Evolutionary conservation across 2,888 invertebrate genomes (phyloP), one percentile per base, ranked within the genome.

Genomic region (Hirtodrosophila alboralis): DNA sequence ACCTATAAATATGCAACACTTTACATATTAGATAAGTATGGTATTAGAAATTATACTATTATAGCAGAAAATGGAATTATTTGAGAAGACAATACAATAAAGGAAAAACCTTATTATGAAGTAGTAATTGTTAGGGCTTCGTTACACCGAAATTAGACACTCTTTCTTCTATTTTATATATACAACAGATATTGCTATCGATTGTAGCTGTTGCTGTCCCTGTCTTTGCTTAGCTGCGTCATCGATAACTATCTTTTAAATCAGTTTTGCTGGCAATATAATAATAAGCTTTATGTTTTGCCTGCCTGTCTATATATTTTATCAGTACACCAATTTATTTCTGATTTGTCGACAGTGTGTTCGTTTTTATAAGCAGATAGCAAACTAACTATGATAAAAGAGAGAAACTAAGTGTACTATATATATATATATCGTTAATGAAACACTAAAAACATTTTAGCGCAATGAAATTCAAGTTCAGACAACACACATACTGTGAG

Each of bases 361-460:
- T n/a, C 14, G 12, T 10, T 3, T 7, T n/a, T 21, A 3, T 37
- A 7, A 10, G 2, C 4, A 40, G 49, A 65, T 51, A 51, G 26
- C 31, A 23, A 31, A n/a, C n/a, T 10, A 48, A 21, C 4, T 16
- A 16, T 18, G 56, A 45, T 45, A 64, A 48, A 31, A 9, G 4
- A 3, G 27, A 18, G 4, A 23, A 31, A 60, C 23, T n/a, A n/a
- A 18, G 3, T 16, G 28, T 8, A 8, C 6, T 10, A 16, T 7
- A 21, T 16, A 12, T 10, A 27, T 12, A 12, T 18, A 41, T 54
- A 63, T 54, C 37, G 63, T 34, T 52, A 41, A 53, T 64, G 34
- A 63, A 77, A 81, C 79, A 75, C 53, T 67, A 47, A 83, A 75
- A 75, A 58, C 75, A 75, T 75, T 75, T 75, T 78, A 81, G 64